Evolutionary conservation across 2,797 vertebrate species (phyloP).

Genomic region (Crocodylus rhombifer): DNA sequence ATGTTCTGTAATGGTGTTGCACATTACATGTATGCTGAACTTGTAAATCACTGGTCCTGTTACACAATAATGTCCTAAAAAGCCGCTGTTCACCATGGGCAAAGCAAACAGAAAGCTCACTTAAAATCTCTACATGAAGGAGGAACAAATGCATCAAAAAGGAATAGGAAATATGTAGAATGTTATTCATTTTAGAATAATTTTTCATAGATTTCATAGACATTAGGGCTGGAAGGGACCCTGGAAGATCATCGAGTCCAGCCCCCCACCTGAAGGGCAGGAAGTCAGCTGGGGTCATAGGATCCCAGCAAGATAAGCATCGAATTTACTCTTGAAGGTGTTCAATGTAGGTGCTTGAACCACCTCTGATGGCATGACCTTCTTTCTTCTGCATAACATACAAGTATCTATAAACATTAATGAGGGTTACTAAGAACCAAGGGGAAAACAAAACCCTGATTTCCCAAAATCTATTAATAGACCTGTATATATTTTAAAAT

Average conservation of each 20-base stretch:
- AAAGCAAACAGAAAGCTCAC: slow-evolving; percentile 6
- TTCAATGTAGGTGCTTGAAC: too few species aligned
- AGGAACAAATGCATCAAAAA: not conserved
- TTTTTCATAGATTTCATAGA: not conserved
- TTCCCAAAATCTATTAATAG: not conserved
- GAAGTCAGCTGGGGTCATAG: too few species aligned
- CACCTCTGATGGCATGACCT: not conserved
- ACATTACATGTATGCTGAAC: not conserved
- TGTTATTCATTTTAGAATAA: slow-evolving; percentile 1
- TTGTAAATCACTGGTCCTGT: slow-evolving; percentile 27
- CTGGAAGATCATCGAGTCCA: too few species aligned
- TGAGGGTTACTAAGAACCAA: not conserved
- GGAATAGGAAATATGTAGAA: not conserved
- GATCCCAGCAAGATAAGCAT: too few species aligned
- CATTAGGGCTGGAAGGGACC: too few species aligned
- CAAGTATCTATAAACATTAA: slow-evolving; percentile 18
- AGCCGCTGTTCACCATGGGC: not conserved
- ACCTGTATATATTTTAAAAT: not conserved
- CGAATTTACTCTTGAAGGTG: too few species aligned
- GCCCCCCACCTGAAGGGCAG: too few species aligned
- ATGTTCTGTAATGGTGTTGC: not conserved
- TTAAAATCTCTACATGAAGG: not conserved
- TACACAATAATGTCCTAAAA: not conserved
- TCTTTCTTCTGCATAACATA: slow-evolving; percentile 26
- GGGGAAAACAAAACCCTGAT: not conserved